Evolutionary conservation across 37 sponge, comb jelly and placozoan species (phyloP).

Genomic region (Aphrocallistes beatrix): DNA sequence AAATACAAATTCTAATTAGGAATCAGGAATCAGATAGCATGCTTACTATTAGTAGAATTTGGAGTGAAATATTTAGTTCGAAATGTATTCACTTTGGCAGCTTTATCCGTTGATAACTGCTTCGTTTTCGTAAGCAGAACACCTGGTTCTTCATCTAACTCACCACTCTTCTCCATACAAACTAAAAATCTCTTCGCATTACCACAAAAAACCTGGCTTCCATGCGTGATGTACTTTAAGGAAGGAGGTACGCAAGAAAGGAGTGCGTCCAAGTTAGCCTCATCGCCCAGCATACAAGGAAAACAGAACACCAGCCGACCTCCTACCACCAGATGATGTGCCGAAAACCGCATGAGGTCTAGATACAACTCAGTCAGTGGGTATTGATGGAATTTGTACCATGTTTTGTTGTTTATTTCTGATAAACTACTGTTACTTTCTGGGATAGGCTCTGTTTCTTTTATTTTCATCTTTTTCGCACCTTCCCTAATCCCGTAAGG

Average conservation of each 20-base stretch:
- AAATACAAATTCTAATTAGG: too few relatives aligned
- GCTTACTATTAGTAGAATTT: not conserved
- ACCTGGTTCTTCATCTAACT: not conserved
- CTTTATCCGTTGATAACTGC: not conserved
- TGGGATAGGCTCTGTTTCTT: not conserved
- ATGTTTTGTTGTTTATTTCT: not conserved
- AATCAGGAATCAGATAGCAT: too few relatives aligned
- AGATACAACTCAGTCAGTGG: conserved; percentile 47
- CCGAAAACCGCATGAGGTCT: conserved; percentile 67
- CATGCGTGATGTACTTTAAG: not conserved
- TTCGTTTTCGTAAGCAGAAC: not conserved
- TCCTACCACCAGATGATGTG: conserved; percentile 40
- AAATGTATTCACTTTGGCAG: not conserved
- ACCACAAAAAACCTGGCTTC: not conserved
- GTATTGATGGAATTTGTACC: conserved; percentile 27
- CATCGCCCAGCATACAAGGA: conserved; percentile 28
- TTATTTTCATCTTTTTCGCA: conserved; percentile 37
- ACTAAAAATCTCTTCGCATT: not conserved
- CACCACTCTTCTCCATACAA: not conserved
- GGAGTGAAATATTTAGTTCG: conserved; percentile 6
- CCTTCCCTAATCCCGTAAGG: conserved; percentile 90
- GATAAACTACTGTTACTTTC: not conserved
- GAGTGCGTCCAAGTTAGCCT: not conserved
- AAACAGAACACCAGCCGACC: conserved; percentile 88
- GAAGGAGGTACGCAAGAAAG: not conserved